Base-by-base conservation (phyloP, 1,140 invertebrate genomes). In the Musca domestica region DNA sequence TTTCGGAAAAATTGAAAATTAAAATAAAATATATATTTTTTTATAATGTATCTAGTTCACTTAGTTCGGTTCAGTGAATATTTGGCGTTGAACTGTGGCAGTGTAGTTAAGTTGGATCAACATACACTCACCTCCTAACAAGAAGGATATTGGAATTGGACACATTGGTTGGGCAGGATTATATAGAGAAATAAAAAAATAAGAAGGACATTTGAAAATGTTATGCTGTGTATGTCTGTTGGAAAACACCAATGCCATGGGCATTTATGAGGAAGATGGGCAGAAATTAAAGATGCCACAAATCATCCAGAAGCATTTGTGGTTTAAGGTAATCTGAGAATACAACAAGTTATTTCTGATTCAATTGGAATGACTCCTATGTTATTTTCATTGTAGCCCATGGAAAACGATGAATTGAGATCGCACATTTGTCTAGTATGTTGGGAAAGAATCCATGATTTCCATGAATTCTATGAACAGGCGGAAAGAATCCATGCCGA, bases 361-460 rank as follows among this genome's bases (percentile, higher is more conserved):
- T 30, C 27, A 3, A 30, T 30, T 3, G 27, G 3, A 30, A 41
- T 12, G 17, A 49, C 15, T 49, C 1, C 47, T 5, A 49, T 49
- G 4, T n/a, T 58, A 20, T 46, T 64, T 15, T 66, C 65, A 64
- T 15, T 46, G 17, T 20, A 34, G 15, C 49, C 52, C 34, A 12
- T 41, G 10, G 19, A 66, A 51, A 41, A 63, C 61, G 22, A 56
- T 67, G 65, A 58, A 67, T 71, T 78, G 64, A 78, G 76, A 7
- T 76, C 76, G 68, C 74, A 78, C 14, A 74, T 78, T 17, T 78
- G 76, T 69, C 74, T 73, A 67, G 71, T 75, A 17, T 78, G 76
- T 69, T 78, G 76, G 76, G 71, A 74, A 2, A 75, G 76, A 54
- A 74, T 78, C 20, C 72, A 75, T 7, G 76, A 78, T 56, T 78